Evolutionary conservation across 2,797 vertebrate species (phyloP).

Genomic region (Poeciliopsis gracilis): DNA sequence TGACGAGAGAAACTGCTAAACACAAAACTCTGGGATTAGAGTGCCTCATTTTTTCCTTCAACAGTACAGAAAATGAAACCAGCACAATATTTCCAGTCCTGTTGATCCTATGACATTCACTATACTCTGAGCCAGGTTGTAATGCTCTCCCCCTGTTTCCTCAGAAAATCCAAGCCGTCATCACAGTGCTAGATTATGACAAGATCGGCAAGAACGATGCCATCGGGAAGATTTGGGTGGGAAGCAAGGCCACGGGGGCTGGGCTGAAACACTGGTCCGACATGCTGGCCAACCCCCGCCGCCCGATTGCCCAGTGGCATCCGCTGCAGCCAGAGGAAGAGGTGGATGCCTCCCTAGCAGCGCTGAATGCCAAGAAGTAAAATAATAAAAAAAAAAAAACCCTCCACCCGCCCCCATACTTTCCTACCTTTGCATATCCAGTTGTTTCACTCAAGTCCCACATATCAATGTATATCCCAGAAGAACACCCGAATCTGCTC

Average conservation of each 20-base stretch:
- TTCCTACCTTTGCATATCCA: conserved; percentile 52
- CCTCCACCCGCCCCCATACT: conserved; percentile 43
- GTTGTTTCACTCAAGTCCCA: conserved; percentile 45
- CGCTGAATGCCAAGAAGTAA: conserved; percentile 94
- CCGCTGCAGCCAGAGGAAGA: conserved; percentile 97
- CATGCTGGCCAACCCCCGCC: conserved; percentile 96
- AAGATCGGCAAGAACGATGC: conserved; percentile 98
- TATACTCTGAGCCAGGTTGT: conserved; percentile 7
- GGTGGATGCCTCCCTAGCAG: conserved; percentile 87
- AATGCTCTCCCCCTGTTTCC: conserved; percentile 20
- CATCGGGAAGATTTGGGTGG: conserved; percentile 96
- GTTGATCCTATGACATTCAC: neutral
- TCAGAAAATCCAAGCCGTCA: conserved; percentile 95
- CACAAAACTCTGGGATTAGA: neutral
- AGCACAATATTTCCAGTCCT: neutral
- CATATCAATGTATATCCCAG: conserved; percentile 67
- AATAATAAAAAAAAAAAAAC: conserved; percentile 9
- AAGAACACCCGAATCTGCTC: conserved; percentile 50
- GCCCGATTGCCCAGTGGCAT: conserved; percentile 99
- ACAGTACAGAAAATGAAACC: neutral
- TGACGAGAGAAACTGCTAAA: neutral
- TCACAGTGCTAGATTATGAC: conserved; percentile 98
- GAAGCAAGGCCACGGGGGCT: conserved; percentile 89
- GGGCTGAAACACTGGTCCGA: conserved; percentile 98
- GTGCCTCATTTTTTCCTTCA: neutral